A percentile compares a stretch with the other conserved stretches of the same genome.
Conservation (phyloP, 2,888 invertebrate species). For the Idaea aversata region DNA sequence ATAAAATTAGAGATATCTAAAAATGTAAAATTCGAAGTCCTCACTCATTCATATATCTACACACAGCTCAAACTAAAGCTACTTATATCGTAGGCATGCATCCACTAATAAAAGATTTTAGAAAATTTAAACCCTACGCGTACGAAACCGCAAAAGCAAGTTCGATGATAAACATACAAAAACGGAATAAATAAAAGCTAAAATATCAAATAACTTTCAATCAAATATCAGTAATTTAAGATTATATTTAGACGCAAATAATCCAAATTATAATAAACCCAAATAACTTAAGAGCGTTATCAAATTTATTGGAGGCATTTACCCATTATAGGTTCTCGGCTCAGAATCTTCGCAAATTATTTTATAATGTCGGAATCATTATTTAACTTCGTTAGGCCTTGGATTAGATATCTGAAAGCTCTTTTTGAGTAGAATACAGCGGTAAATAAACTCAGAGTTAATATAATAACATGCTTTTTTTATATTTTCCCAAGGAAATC, state of each 20-base stretch:
- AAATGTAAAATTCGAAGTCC: too few species aligned
- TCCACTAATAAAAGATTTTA: too few species aligned
- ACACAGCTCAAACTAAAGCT: too few species aligned
- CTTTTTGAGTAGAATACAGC: background rate
- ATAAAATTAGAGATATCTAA: too few species aligned
- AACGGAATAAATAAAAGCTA: too few species aligned
- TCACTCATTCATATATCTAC: too few species aligned
- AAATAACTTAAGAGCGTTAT: background rate
- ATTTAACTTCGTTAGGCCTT: background rate
- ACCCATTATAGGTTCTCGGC: background rate
- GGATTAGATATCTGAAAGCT: background rate
- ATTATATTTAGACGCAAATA: background rate
- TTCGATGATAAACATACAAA: too few species aligned
- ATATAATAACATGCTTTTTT: background rate
- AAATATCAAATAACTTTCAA: background rate
- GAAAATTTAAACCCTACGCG: too few species aligned
- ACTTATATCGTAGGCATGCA: too few species aligned
- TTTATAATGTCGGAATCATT: background rate
- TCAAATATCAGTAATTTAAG: background rate
- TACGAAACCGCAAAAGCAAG: too few species aligned
- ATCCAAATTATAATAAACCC: background rate
- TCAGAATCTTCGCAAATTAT: background rate
- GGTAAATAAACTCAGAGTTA: background rate
- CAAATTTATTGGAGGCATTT: background rate
- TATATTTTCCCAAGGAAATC: background rate